phyloP scores from a whole-genome alignment of 2,888 invertebrate species.

The Cerceris rybyensis region DNA sequence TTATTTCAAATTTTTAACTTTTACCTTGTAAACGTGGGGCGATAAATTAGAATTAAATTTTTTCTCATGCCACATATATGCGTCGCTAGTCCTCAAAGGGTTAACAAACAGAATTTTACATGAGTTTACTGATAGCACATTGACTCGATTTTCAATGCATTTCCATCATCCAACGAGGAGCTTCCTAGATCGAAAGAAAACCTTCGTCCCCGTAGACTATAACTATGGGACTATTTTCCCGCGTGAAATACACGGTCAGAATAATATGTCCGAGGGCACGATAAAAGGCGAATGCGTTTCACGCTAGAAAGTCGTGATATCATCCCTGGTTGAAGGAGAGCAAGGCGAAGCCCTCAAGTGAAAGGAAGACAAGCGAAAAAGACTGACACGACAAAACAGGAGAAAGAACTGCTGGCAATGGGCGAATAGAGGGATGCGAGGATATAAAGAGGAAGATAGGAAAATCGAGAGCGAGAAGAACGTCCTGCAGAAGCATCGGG shows the following conservation, averaged over 20 bases:
- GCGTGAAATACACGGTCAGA: neutral
- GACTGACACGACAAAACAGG: neutral
- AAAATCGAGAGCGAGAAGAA: neutral
- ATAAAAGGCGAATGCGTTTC: neutral
- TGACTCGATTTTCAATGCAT: no score
- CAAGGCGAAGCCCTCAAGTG: neutral
- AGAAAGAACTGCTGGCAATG: neutral
- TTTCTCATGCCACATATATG: no score
- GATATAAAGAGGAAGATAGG: neutral
- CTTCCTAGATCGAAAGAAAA: no score
- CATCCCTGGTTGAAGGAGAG: neutral
- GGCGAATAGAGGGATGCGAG: neutral
- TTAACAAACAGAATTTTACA: no score
- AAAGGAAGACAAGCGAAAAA: neutral
- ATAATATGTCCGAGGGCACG: neutral
- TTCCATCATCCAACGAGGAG: no score
- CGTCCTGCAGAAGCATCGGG: slow-evolving; percentile 20
- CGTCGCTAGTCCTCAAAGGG: no score
- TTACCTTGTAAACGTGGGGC: no score
- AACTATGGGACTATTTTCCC: neutral
- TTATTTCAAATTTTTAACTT: no score
- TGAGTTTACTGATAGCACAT: no score
- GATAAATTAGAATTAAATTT: no score
- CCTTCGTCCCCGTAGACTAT: no score
- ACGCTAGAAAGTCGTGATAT: neutral